Base-by-base conservation (phyloP, 53 echinoderm and acorn worm species). In the Luidia sarsii region DNA sequence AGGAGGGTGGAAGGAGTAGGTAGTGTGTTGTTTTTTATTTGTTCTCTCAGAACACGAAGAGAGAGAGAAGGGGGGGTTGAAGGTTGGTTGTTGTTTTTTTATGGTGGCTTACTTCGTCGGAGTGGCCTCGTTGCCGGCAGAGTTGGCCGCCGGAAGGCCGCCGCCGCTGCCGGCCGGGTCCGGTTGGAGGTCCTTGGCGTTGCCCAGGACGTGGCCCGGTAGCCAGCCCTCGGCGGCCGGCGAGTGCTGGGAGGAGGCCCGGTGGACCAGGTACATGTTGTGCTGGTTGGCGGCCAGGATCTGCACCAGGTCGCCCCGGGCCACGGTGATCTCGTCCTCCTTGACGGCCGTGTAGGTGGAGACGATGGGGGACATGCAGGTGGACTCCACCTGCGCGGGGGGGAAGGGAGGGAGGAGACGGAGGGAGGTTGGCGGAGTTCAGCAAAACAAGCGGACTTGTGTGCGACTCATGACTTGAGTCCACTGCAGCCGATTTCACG, bases 201-300 rank as follows among this genome's bases (percentile, higher is more conserved):
- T 77, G 30, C 67, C 74, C 52, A 94, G 77, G 22, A 88, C 88
- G 37, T 70, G 79, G 36, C 94, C 99, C 2, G 97, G 97, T 31
- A 94, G 67, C 94, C 94, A 94, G 22, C 94, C 94, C 41, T 94
- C 94, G 15, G 87, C 87, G 3, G 99, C 94, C 22, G 91, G 99
- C 15, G 81, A 87, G 29, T 94, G 86, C 67, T 91, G 66, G 55
- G 89, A 88, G 29, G 94, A 91, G 19, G 94, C 79, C 54, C 89
- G 85, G 80, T 91, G 87, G 21, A 99, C 99, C 89, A 99, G 80
- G 84, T 74, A 99, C 99, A 99, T 99, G 80, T 89, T 91, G 86
- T 94, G 99, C 85, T 99, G 99, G 57, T 99, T 99, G 54, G 99
- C 91, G 8, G 99, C 99, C 22, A 94, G 91, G 64, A 99, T 94